Conservation (phyloP, 2,113 vertebrate genomes). For the Hippotragus niger region DNA sequence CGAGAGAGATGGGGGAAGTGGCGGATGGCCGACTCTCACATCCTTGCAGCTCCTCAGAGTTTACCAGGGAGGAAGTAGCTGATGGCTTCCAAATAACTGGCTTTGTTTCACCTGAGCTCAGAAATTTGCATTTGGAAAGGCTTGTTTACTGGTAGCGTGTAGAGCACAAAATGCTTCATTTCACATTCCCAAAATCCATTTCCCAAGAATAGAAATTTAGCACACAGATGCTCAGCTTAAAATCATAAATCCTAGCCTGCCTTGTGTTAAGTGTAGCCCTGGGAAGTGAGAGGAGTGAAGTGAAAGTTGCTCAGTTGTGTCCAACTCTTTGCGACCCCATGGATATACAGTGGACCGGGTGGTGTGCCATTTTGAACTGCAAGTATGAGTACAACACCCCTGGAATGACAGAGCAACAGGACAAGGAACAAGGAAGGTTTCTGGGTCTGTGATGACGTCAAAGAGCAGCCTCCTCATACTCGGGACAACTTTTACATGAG, state of each 20-base stretch:
- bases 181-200: neutral
- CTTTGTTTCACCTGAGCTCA: neutral
- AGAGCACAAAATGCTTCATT: neutral
- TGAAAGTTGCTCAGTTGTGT: neutral
- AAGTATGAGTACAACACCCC: neutral
- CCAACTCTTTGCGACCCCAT: neutral
- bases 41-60: neutral
- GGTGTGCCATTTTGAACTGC: neutral
- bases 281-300: neutral
- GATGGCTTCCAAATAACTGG: neutral
- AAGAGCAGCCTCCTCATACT: neutral
- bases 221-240: neutral
- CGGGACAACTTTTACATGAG: neutral
- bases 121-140: neutral
- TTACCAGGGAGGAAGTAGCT: neutral
- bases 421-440: neutral
- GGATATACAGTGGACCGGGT: neutral
- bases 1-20: neutral
- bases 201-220: neutral
- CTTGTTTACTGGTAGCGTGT: neutral
- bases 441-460: neutral
- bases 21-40: fast-evolving
- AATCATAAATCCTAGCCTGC: neutral
- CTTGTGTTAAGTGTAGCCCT: neutral
- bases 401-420: neutral